Base-by-base conservation (phyloP, 1,140 invertebrate species). In the Zaprionus kolodkinae region DNA sequence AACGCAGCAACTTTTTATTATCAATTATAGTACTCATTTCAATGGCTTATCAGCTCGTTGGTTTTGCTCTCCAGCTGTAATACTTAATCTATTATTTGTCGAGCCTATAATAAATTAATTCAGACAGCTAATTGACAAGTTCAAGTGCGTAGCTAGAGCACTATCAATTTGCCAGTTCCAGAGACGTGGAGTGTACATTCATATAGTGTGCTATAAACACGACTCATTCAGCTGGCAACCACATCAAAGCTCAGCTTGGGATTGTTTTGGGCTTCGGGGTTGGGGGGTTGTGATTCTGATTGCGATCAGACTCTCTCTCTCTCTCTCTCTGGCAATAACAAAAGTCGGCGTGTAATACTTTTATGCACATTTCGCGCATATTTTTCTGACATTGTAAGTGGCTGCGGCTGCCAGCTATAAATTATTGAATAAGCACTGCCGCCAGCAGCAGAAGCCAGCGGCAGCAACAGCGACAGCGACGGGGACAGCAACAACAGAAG, bases 381-480 rank as follows among this genome's bases (percentile, higher is more conserved):
- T 86, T 86, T 88, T 88, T 78, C 84, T 88, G 84, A 88, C 84
- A 88, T 88, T 89, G 84, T 88, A 88, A 88, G 84, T 88, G 84
- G 85, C 84, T 88, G 81, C 59, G 80, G 84, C 85, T 89, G 84
- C 80, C 85, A 89, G 84, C 85, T 85, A 88, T 88, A 88, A 88
- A 88, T 88, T 88, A 88, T 88, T 88, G 84, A 88, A 89, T 88
- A 84, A 88, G 84, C 85, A 87, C 84, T 80, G 77, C 80, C 77
- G 87, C 50, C 77, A 84, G 60, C 50, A 86, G 50, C 57, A 72
- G 50, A 69, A 64, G 13, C 45, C 45, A 72, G 35, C 62, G 60
- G 11, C 73, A 73, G 11, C 33, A 62, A 27, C 55, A 71, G 33
- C 60, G 68, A 60, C 33, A 61, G 65, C 59, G 66, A 74, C 57